These are phyloP conservation scores for Laupala kohalensis DNA, from an alignment of 1,140 invertebrate species.

Conservation along the genomic window DNA sequence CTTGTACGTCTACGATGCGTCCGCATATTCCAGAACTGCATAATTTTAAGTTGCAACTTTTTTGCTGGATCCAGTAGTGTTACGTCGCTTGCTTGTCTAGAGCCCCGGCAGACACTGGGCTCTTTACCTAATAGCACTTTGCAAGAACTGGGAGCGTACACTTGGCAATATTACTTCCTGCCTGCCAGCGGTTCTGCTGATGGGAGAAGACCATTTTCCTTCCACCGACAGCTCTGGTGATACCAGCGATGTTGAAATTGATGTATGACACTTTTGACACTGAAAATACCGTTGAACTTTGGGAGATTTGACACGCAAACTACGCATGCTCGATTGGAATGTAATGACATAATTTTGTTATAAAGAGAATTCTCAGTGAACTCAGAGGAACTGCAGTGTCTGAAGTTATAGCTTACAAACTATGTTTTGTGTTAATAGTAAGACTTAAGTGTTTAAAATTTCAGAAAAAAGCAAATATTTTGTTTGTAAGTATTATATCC, in stretches of 20 bases:
- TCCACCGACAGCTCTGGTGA: slow-evolving; percentile 34
- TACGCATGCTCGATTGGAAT: too few species aligned
- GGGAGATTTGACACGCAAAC: too few species aligned
- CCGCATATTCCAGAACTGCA: slow-evolving; percentile 46
- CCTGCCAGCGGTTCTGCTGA: slow-evolving; percentile 32
- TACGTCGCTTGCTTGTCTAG: slow-evolving; percentile 26
- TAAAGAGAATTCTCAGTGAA: too few species aligned
- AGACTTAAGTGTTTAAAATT: too few species aligned
- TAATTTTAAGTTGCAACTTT: slow-evolving; percentile 10
- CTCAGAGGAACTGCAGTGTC: too few species aligned
- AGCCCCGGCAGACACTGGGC: slow-evolving; percentile 26
- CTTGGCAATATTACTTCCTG: slow-evolving; percentile 32
- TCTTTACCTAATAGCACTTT: slow-evolving; percentile 31
- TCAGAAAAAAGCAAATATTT: too few species aligned
- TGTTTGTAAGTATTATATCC: too few species aligned
- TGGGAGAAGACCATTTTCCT: slow-evolving; percentile 32
- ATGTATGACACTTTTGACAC: slow-evolving; percentile 26
- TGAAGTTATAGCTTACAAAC: too few species aligned
- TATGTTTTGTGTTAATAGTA: too few species aligned
- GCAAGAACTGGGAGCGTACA: slow-evolving; percentile 34
- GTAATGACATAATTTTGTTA: too few species aligned
- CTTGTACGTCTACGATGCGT: too few species aligned
- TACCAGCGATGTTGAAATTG: slow-evolving; percentile 34
- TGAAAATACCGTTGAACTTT: neutral
- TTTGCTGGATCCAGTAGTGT: slow-evolving; percentile 28